These are phyloP conservation scores for Dromococcyx pavoninus DNA, from an alignment of 2,797 vertebrate species.

Conservation along the genomic window DNA sequence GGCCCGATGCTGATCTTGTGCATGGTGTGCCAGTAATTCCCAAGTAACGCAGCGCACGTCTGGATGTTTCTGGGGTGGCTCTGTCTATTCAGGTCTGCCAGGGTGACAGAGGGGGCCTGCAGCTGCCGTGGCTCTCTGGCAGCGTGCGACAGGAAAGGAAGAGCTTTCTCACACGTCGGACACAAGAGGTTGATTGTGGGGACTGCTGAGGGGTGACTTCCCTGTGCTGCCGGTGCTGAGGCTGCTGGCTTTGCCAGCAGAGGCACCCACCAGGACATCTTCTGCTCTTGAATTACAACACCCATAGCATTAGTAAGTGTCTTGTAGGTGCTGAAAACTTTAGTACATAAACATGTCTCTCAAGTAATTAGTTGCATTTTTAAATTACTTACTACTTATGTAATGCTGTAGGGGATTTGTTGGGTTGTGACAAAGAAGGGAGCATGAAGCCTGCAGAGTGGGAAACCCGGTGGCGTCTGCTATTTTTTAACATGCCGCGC, in stretches of 20 bases:
- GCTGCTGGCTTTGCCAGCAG: background rate
- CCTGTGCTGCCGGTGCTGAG: background rate
- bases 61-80: conserved; percentile 34
- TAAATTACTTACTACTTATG: conserved; percentile 4
- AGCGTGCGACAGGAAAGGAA: conserved; percentile 70
- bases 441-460: background rate
- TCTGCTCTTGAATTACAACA: conserved; percentile 12
- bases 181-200: conserved; percentile 61
- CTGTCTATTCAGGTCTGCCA: conserved; percentile 45
- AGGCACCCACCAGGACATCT: background rate
- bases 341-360: background rate
- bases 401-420: conserved; percentile 17
- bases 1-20: background rate
- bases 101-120: background rate
- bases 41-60: background rate
- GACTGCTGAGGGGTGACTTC: conserved; percentile 40
- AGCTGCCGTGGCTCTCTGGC: conserved; percentile 42
- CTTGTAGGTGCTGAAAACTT: background rate
- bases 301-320: background rate
- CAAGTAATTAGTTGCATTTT: conserved; percentile 35
- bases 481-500: background rate
- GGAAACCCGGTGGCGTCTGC: background rate
- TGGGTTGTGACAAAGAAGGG: background rate
- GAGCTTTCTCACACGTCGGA: conserved; percentile 59
- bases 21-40: conserved; percentile 19